Evolutionary conservation across 1,140 invertebrate species (phyloP).

Genomic region (Sipha flava): DNA sequence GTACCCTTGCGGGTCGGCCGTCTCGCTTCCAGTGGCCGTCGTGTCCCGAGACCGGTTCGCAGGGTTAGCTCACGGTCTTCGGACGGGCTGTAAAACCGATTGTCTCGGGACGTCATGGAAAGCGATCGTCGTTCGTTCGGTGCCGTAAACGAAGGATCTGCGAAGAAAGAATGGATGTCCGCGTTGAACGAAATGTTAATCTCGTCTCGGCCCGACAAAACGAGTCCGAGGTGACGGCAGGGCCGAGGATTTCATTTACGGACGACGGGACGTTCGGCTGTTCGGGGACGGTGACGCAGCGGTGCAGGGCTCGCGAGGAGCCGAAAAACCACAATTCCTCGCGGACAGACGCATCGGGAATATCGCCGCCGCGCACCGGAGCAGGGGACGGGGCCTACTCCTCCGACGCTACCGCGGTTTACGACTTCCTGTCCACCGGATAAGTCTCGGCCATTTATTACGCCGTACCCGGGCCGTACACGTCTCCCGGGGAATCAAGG

Average conservation of each 20-base stretch:
- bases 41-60: no score
- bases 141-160: no score
- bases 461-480: neutral
- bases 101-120: neutral
- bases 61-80: no score
- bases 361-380: neutral
- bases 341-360: constrained; percentile 25
- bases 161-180: no score
- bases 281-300: no score
- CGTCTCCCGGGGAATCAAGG: constrained; percentile 24
- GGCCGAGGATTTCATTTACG: constrained; percentile 7
- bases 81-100: neutral
- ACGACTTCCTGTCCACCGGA: constrained; percentile 25
- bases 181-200: neutral
- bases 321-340: constrained; percentile 19
- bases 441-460: constrained; percentile 30
- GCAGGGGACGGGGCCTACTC: neutral
- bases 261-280: no score
- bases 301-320: neutral
- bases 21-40: no score
- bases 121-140: neutral
- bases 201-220: neutral
- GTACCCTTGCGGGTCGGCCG: no score
- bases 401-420: no score
- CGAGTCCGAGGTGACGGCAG: neutral